Conservation (phyloP, 2,888 invertebrate species). For the Rhyacophila evoluta region DNA sequence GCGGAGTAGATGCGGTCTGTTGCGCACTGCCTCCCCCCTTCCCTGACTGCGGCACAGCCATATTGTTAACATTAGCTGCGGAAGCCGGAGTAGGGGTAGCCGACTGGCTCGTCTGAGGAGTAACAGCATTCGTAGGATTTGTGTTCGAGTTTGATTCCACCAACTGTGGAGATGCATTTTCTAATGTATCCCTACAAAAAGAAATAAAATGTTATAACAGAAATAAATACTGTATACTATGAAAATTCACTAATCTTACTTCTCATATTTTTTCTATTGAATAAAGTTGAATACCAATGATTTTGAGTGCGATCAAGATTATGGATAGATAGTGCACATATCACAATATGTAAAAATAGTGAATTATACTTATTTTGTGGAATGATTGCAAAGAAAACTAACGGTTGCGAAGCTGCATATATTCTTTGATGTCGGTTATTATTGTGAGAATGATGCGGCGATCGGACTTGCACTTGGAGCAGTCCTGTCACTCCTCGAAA, state of each 20-base stretch:
- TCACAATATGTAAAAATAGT: too few species aligned
- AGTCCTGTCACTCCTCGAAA: constrained; percentile 36
- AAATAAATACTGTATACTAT: too few species aligned
- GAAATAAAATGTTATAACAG: too few species aligned
- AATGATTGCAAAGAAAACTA: too few species aligned
- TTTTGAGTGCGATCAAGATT: too few species aligned
- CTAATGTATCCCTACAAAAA: constrained; percentile 37
- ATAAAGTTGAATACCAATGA: too few species aligned
- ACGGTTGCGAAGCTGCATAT: not conserved
- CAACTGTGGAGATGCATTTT: not conserved
- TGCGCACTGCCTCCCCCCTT: constrained; percentile 28
- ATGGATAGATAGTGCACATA: too few species aligned
- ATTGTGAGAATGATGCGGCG: constrained; percentile 27
- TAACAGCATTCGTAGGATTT: constrained; percentile 25
- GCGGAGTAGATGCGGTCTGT: constrained; percentile 30
- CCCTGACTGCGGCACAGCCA: not conserved
- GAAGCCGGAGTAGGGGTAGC: constrained; percentile 25
- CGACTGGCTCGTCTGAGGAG: constrained; percentile 25
- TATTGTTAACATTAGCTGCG: not conserved
- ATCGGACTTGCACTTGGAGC: constrained; percentile 36
- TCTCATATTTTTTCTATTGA: too few species aligned
- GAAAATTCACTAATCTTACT: too few species aligned
- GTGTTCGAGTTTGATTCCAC: constrained; percentile 23
- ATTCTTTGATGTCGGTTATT: constrained; percentile 1
- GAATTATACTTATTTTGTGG: too few species aligned